Conservation (phyloP, 2,797 vertebrate species). For the Aeoliscus strigatus region DNA sequence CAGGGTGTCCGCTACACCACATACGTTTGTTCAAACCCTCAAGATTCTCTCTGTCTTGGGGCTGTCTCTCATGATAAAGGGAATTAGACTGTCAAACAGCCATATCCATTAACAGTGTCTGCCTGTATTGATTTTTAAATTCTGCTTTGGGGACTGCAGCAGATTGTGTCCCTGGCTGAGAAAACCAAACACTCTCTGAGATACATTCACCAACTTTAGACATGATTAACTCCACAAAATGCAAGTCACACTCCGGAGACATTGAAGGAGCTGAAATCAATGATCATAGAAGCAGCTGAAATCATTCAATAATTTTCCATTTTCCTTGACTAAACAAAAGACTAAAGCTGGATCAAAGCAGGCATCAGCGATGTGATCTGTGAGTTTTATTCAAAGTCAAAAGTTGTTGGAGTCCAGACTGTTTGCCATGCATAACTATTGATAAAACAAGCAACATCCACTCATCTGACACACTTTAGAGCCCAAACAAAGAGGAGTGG, state of each 20-base stretch:
- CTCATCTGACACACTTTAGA: slow-evolving; percentile 55
- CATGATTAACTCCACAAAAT: slow-evolving; percentile 21
- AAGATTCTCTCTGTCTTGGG: slow-evolving; percentile 39
- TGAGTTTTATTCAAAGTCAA: slow-evolving; percentile 18
- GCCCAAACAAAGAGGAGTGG: slow-evolving; percentile 48
- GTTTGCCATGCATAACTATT: slow-evolving; percentile 55
- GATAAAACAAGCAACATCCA: slow-evolving; percentile 53
- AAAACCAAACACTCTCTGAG: slow-evolving; percentile 37
- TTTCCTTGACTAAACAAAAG: slow-evolving; percentile 11
- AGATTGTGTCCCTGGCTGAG: slow-evolving; percentile 39
- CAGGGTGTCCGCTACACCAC: no score
- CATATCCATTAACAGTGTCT: slow-evolving; percentile 43
- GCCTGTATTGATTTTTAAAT: slow-evolving; percentile 59
- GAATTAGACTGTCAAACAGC: slow-evolving; percentile 55
- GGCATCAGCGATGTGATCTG: slow-evolving; percentile 22
- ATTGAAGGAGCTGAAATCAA: neutral
- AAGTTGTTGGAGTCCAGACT: slow-evolving; percentile 42
- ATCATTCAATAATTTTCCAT: slow-evolving; percentile 10
- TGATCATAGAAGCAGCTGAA: slow-evolving; percentile 3
- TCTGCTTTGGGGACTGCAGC: slow-evolving; percentile 39
- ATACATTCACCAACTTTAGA: slow-evolving; percentile 35
- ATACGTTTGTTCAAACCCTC: slow-evolving; percentile 22
- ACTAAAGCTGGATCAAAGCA: slow-evolving; percentile 17
- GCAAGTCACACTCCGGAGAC: slow-evolving; percentile 16
- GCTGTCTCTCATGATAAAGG: slow-evolving; percentile 53